Evolutionary conservation across 2,113 vertebrate genomes (phyloP), one percentile per base, ranked within the genome.

Genomic region (Platycercus adscitus): DNA sequence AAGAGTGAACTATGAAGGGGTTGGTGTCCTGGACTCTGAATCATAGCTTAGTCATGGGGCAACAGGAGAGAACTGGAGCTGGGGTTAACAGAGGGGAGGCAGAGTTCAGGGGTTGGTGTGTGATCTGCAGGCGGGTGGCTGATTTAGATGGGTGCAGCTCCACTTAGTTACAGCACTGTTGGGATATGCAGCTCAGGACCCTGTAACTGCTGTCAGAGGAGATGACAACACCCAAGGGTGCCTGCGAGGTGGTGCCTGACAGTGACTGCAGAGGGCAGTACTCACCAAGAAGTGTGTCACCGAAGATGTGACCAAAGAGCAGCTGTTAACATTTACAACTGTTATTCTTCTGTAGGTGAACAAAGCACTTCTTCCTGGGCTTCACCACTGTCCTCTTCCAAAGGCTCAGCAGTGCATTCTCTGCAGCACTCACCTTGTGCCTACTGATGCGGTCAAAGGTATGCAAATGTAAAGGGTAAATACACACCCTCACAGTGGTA

Each of bases 131-230:
- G 26, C 81, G 77, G 64, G 47, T 50, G 56, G 91, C 26, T 20
- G 31, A 86, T 82, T 58, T 52, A 37, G 26, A 28, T n/a, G 39
- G 35, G 64, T 73, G 9, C 0, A 0, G 61, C 47, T 33, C 61
- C 25, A 3, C 9, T 37, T 29, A 69, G 7, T 20, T 23, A 47
- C 71, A 35, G 79, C 3, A 0, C 8, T 6, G 7, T 1, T 79
- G 52, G 17, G 33, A 17, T 31, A 2, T 23, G 21, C 31, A 26
- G 29, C 7, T 24, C 31, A 39, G 63, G 58, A 47, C 46, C 31
- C 46, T 9, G 5, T 13, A 65, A 23, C 33, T n/a, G 43, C 33
- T 81, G 72, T 19, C 58, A 31, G 69, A 76, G 64, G 64, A 69
- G 56, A 37, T 6, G 28, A 0, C 17, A 66, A 37, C 31, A 31